Conservation (phyloP, 1,140 invertebrate species). For the Armadillidium nasatum region DNA sequence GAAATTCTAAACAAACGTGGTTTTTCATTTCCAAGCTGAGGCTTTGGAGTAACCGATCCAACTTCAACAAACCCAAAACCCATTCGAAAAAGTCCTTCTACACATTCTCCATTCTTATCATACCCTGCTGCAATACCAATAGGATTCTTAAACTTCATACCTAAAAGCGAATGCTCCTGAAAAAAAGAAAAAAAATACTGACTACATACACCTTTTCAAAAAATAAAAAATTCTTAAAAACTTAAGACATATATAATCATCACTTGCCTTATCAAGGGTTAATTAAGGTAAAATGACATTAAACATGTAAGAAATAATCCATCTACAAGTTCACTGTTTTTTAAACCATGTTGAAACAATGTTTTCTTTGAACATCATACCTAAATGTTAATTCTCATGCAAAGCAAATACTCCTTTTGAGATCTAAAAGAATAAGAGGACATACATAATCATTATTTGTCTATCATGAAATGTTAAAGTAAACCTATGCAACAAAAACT, state of each 20-base stretch:
- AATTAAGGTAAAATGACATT: slow-evolving; percentile 44
- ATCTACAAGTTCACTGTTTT: no score
- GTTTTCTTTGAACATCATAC: no score
- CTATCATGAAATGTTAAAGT: not conserved
- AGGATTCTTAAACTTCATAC: slow-evolving; percentile 73
- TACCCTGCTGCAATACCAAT: slow-evolving; percentile 96
- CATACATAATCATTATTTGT: not conserved
- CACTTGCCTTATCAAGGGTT: slow-evolving; percentile 34
- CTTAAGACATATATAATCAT: not conserved
- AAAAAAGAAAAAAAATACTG: not conserved
- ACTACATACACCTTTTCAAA: not conserved
- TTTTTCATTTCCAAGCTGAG: slow-evolving; percentile 86
- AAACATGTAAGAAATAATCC: no score
- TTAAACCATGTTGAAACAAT: no score
- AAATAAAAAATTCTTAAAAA: not conserved
- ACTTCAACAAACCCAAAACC: slow-evolving; percentile 97
- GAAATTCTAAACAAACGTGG: slow-evolving; percentile 84
- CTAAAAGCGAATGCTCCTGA: slow-evolving; percentile 66
- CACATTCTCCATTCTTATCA: slow-evolving; percentile 92
- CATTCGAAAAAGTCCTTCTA: slow-evolving; percentile 70
- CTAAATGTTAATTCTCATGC: no score
- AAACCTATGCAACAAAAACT: slow-evolving; percentile 9
- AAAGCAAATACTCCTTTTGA: no score
- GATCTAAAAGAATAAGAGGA: slow-evolving; percentile 40
- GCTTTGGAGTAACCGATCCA: slow-evolving; percentile 87